Conservation (phyloP, 2,797 vertebrate genomes). For the Scolopax rusticola region DNA sequence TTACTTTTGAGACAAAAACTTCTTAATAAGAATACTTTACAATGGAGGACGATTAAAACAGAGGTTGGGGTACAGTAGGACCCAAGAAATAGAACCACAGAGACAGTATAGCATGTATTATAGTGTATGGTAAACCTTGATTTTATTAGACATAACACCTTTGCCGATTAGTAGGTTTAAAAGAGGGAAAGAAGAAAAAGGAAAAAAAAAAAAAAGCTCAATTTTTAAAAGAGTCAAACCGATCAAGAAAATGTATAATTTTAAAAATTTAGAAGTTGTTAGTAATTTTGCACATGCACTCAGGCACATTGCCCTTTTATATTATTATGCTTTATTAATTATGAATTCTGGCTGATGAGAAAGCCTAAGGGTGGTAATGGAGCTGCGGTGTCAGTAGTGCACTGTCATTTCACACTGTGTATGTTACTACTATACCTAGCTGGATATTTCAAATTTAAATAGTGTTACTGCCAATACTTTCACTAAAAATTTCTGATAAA, state of each 20-base stretch:
- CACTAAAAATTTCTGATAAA: not conserved
- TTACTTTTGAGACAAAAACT: not conserved
- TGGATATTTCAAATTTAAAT: slow-evolving; percentile 49
- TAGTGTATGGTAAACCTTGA: not conserved
- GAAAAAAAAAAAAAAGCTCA: accelerated
- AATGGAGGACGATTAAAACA: not conserved
- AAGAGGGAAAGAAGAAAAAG: not conserved
- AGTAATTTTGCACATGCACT: slow-evolving; percentile 71
- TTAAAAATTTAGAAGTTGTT: slow-evolving; percentile 69
- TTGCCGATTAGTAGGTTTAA: not conserved
- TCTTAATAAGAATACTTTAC: not conserved
- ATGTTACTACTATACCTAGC: slow-evolving; percentile 22
- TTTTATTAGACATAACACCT: slow-evolving; percentile 4
- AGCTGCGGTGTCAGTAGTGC: slow-evolving; percentile 1
- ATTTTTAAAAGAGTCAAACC: not conserved
- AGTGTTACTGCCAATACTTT: slow-evolving; percentile 13
- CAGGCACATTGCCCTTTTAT: slow-evolving; percentile 62
- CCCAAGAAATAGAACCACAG: not conserved
- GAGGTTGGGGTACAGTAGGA: not conserved
- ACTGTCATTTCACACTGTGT: slow-evolving; percentile 66
- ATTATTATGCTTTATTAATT: slow-evolving; percentile 71
- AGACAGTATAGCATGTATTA: not conserved
- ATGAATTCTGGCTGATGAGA: slow-evolving; percentile 72
- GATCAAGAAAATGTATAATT: slow-evolving; percentile 70
- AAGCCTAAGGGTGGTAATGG: slow-evolving; percentile 67